phyloP scores from a whole-genome alignment of 2,888 invertebrate species.

The Mellilla xanthometata region DNA sequence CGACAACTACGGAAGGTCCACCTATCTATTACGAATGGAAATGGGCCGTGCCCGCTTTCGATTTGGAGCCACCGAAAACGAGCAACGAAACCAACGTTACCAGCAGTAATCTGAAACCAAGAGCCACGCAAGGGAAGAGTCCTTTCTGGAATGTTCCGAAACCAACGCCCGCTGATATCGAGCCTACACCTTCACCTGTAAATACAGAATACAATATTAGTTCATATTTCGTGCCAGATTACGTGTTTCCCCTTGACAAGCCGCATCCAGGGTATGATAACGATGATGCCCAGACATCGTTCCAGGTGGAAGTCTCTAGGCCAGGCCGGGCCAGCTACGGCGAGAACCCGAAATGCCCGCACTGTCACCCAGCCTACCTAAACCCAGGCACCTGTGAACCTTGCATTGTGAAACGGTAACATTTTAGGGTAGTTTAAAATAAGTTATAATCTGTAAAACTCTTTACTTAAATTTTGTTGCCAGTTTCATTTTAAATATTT shows the following conservation, averaged over 20 bases:
- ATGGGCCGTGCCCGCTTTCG: conserved; percentile 84
- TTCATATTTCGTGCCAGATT: conserved; percentile 84
- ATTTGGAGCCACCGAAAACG: conserved; percentile 78
- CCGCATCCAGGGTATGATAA: conserved; percentile 83
- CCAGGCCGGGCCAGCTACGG: conserved; percentile 75
- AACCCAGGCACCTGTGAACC: conserved; percentile 85
- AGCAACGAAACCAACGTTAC: conserved; percentile 56
- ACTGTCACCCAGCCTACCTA: conserved; percentile 85
- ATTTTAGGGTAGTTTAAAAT: conserved; percentile 5
- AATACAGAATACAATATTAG: conserved; percentile 82
- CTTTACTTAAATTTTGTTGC: not conserved
- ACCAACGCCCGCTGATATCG: conserved; percentile 51
- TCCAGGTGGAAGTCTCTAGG: conserved; percentile 80
- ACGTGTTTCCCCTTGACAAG: conserved; percentile 82
- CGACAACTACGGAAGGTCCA: conserved; percentile 82
- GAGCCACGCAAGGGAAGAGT: conserved; percentile 47
- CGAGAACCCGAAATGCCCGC: conserved; percentile 84
- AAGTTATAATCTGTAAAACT: not conserved
- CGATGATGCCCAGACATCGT: conserved; percentile 82
- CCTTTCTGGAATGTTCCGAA: conserved; percentile 61
- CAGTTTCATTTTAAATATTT: not conserved
- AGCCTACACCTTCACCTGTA: conserved; percentile 44
- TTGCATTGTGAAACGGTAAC: conserved; percentile 81
- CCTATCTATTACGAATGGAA: conserved; percentile 86
- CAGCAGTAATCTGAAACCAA: conserved; percentile 40